A percentile compares a stretch with the other conserved stretches of the same genome.
Conservation (phyloP, 2,888 invertebrate species). For the Junonia oenone region DNA sequence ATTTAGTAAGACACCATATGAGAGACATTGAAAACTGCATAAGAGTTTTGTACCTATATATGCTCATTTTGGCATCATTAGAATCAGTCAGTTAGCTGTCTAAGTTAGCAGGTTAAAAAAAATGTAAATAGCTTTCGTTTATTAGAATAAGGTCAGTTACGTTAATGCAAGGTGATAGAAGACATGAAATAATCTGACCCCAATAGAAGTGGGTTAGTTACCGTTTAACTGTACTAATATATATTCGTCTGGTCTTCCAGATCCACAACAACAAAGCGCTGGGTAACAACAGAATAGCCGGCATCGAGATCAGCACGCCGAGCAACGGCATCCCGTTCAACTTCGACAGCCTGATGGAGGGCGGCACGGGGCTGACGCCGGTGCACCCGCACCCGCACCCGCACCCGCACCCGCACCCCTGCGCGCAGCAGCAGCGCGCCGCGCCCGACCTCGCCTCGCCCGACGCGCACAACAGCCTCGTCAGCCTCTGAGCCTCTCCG, state of each 20-base stretch:
- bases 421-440: constrained; percentile 88
- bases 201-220: no score
- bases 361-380: constrained; percentile 94
- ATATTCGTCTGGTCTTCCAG: constrained; percentile 41
- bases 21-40: no score
- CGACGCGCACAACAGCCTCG: constrained; percentile 87
- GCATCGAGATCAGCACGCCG: constrained; percentile 92
- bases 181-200: no score
- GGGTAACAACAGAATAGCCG: constrained; percentile 83
- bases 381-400: constrained; percentile 82
- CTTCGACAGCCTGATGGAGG: constrained; percentile 95
- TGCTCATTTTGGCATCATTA: no score
- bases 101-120: no score
- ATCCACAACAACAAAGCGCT: constrained; percentile 70
- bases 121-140: no score
- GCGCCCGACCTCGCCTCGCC: constrained; percentile 86
- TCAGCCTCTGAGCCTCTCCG: constrained; percentile 85
- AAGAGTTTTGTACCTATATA: no score
- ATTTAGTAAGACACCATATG: no score
- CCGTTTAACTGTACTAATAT: no score
- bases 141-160: no score
- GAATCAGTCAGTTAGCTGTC: no score
- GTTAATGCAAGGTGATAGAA: no score
- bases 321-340: constrained; percentile 93
- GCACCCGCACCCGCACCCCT: constrained; percentile 77